These are phyloP conservation scores for Marmota flaviventris DNA, from an alignment of 2,113 vertebrate genomes.

Conservation along the genomic window DNA sequence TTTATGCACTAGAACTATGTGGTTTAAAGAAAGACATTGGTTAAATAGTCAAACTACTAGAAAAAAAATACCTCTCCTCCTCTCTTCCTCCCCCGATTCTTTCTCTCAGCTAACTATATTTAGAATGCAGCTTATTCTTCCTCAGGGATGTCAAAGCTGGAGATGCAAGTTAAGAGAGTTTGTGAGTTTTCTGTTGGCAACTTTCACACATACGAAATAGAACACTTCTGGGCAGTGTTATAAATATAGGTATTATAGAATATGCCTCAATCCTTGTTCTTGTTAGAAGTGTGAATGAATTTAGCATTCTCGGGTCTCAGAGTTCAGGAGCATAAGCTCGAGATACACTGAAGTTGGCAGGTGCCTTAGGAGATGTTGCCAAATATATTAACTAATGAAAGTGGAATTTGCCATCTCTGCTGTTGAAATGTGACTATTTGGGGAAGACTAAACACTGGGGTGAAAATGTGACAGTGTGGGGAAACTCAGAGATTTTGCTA, in stretches of 20 bases:
- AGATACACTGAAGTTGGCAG: slow-evolving; percentile 52
- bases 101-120: slow-evolving; percentile 57
- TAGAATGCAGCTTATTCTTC: slow-evolving; percentile 56
- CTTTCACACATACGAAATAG: slow-evolving; percentile 72
- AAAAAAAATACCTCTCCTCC: not conserved
- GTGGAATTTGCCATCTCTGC: slow-evolving; percentile 50
- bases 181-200: slow-evolving; percentile 28
- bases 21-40: slow-evolving; percentile 60
- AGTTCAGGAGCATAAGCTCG: slow-evolving; percentile 30
- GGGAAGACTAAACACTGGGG: not conserved
- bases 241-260: slow-evolving; percentile 68
- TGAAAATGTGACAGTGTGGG: not conserved
- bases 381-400: slow-evolving; percentile 75
- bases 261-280: slow-evolving; percentile 57
- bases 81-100: not conserved
- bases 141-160: slow-evolving; percentile 26
- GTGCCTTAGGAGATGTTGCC: slow-evolving; percentile 65
- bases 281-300: slow-evolving; percentile 58
- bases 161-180: slow-evolving; percentile 47
- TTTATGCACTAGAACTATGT: not conserved
- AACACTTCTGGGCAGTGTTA: slow-evolving; percentile 67
- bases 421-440: not conserved
- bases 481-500: not conserved
- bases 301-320: slow-evolving; percentile 10
- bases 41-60: not conserved